Evolutionary conservation across 2,113 vertebrate species (phyloP).

Genomic region (Sapajus apella): DNA sequence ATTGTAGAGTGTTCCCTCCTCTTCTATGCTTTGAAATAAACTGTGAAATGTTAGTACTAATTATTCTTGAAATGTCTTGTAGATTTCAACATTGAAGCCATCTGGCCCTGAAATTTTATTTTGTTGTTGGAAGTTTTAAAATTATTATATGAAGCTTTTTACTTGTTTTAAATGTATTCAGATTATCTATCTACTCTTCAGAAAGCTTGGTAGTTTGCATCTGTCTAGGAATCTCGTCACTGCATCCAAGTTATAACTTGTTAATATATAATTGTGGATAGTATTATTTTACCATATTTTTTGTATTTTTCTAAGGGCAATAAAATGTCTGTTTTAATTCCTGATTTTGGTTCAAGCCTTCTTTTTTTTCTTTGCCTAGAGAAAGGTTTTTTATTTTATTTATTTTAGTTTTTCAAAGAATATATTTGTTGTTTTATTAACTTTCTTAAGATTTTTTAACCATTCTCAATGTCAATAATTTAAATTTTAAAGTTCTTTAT

Average conservation of each 20-base stretch:
- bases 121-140: neutral
- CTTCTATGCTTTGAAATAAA: neutral
- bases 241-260: neutral
- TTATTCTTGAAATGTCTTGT: neutral
- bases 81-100: neutral
- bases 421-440: neutral
- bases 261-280: neutral
- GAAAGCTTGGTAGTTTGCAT: neutral
- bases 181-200: neutral
- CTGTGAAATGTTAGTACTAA: neutral
- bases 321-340: neutral
- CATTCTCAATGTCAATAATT: neutral
- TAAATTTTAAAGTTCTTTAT: neutral
- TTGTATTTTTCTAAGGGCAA: neutral
- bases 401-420: neutral
- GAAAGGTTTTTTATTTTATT: neutral
- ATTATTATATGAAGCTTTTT: neutral
- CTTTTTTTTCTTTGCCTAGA: neutral
- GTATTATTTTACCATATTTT: neutral
- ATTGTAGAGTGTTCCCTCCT: neutral
- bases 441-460: neutral
- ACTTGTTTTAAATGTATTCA: neutral
- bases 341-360: neutral
- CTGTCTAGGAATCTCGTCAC: neutral
- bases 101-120: neutral